Evolutionary conservation across 1,140 invertebrate species (phyloP), one percentile per base, ranked within the genome.

Genomic region (Saccostrea glomerata): DNA sequence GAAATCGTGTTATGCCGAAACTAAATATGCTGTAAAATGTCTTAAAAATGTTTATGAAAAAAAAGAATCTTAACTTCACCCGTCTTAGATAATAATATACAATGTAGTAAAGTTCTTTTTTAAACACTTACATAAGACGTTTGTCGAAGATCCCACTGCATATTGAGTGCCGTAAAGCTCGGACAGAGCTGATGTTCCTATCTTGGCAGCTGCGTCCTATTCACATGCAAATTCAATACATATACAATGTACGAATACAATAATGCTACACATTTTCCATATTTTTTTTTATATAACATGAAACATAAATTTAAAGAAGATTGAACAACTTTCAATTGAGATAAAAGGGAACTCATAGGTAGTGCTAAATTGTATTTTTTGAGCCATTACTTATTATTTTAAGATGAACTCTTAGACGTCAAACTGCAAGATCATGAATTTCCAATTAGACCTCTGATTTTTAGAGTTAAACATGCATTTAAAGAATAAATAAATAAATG

Each of bases 101-200:
- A 36, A 36, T 36, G 30, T 36, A 36, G 30, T 36, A 36, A 36
- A 36, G 30, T 36, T 36, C 30, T 36, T 66, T 66, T 23, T 7
- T n/a, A 66, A 66, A n/a, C 13, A 92, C 92, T 89, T 91, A 92
- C 92, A 92, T 12, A 92, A 60, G 23, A 90, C 84, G 56, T 90
- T 89, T 6, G 90, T 88, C 0, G 91, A 88, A 0, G 89, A 77
- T 30, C 92, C 90, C 7, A 90, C 77, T 3, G 47, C 25, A 83
- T 92, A 92, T 12, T 82, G 55, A 2, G 77, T 90, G 1, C 63
- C 82, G 60, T 83, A 66, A 17, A 82, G n/a, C 0, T 87, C 17
- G 15, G 20, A 47, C 66, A 92, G 88, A 15, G 86, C 58, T 23
- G 63, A 36, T 0, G 63, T 86, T 55, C 90, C 90, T 25, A 30